Percentiles rank a stretch among this genome's conserved stretches.
phyloP scores from a whole-genome alignment of 2,113 vertebrate genomes.

The Riparia riparia region DNA sequence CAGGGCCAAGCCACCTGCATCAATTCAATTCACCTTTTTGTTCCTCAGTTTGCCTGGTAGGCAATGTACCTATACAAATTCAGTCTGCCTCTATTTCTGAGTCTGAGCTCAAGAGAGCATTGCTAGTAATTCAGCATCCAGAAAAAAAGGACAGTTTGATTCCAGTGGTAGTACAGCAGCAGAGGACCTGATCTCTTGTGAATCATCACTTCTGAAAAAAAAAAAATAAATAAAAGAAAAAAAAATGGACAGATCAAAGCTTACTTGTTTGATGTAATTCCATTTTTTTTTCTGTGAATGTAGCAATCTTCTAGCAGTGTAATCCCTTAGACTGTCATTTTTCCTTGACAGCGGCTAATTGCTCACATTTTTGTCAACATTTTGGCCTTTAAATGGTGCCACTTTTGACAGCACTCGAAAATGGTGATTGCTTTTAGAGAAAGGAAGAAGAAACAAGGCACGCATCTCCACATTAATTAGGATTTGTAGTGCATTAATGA shows the following conservation, averaged over 20 bases:
- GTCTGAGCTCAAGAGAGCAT: background rate
- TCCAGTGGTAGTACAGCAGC: background rate
- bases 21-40: background rate
- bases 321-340: background rate
- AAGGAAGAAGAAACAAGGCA: background rate
- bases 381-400: constrained; percentile 11
- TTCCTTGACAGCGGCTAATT: constrained; percentile 23
- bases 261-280: background rate
- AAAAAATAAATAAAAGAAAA: background rate
- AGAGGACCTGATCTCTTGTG: background rate
- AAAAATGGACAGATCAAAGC: background rate
- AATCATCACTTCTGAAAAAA: background rate
- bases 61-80: background rate
- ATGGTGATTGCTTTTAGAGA: background rate
- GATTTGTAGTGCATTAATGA: constrained; percentile 27
- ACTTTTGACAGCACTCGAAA: constrained; percentile 20
- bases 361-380: constrained; percentile 19
- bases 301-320: background rate
- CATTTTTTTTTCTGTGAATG: background rate
- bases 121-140: background rate
- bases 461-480: constrained; percentile 37
- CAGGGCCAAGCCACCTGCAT: background rate
- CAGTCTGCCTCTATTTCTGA: background rate
- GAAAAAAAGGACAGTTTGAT: background rate
- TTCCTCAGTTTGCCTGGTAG: background rate